Conservation (phyloP, 2,113 vertebrate species). For the Delphinapterus leucas region DNA sequence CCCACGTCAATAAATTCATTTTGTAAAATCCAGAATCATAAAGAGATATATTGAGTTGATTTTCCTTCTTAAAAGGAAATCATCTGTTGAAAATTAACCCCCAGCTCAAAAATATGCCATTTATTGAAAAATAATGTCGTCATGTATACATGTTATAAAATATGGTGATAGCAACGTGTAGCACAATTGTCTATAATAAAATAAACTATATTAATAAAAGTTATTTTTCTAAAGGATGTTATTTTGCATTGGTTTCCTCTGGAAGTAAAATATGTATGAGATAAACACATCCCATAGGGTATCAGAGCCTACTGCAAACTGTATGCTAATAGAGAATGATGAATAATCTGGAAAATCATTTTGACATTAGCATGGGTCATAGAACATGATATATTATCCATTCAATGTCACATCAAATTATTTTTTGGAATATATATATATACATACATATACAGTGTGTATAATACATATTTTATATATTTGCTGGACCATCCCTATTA, state of each 20-base stretch:
- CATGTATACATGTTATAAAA: neutral
- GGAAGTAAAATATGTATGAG: neutral
- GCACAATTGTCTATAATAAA: neutral
- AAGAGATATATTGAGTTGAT: neutral
- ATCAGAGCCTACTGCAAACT: neutral
- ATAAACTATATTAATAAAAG: neutral
- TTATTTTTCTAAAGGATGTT: neutral
- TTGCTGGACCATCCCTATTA: neutral
- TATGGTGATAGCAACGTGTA: neutral
- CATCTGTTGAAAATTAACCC: neutral
- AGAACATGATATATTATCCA: neutral
- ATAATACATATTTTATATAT: neutral
- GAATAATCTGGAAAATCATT: neutral
- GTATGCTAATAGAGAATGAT: neutral
- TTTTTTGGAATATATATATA: neutral
- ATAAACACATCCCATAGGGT: neutral
- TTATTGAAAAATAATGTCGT: neutral
- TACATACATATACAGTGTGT: rapidly evolving
- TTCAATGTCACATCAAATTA: neutral
- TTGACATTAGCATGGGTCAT: neutral
- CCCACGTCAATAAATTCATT: neutral
- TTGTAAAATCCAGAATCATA: neutral
- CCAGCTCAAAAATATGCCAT: neutral
- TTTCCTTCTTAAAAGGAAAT: neutral
- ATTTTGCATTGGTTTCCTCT: neutral